Conservation (phyloP, 2,113 vertebrate species). For the Pituophis catenifer region DNA sequence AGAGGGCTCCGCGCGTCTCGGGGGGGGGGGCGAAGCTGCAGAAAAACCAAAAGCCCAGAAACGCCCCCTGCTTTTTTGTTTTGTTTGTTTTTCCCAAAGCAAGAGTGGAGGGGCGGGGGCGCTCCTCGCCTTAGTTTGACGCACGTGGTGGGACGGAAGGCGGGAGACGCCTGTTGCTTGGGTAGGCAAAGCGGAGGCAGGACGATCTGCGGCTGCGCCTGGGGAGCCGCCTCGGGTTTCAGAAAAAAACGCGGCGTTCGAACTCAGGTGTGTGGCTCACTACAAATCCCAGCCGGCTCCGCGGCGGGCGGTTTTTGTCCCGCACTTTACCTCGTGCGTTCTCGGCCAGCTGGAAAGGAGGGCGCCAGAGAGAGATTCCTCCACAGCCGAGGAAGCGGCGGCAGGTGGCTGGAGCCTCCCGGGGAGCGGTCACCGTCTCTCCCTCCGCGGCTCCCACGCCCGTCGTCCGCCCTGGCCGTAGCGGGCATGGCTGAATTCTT, state of each 20-base stretch:
- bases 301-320: background rate
- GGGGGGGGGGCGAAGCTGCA: too few relatives aligned
- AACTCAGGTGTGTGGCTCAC: background rate
- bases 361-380: background rate
- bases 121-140: too few relatives aligned
- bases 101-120: background rate
- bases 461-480: background rate
- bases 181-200: background rate
- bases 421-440: background rate
- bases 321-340: background rate
- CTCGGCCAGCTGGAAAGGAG: background rate
- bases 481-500: slow-evolving; percentile 60
- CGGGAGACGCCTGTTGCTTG: background rate
- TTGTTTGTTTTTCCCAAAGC: background rate
- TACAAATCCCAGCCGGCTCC: slow-evolving; percentile 26
- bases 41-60: background rate
- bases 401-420: background rate
- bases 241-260: background rate
- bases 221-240: background rate
- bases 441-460: background rate
- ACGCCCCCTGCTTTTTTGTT: background rate
- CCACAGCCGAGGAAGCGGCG: background rate
- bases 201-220: background rate
- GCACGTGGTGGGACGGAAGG: background rate
- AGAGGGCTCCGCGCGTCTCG: background rate